Evolutionary conservation across 2,113 vertebrate species (phyloP), one percentile per base, ranked within the genome.

Genomic region (Glaucomys volans): DNA sequence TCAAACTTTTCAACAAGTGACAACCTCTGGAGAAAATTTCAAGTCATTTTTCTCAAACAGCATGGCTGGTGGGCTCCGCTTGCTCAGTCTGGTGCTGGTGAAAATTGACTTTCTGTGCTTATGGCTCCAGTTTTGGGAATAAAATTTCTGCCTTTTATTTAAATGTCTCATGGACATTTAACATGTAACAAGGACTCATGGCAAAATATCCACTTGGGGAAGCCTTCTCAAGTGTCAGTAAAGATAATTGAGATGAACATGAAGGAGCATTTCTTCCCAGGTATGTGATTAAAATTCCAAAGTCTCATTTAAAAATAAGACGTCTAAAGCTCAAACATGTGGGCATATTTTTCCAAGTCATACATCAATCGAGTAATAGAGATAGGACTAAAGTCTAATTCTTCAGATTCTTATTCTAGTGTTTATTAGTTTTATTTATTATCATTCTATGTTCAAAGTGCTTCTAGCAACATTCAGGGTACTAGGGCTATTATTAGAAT

Each of bases 1-100:
- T 96, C 87, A 85, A 66, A 90, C 59, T 94, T 96, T 97, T 94
- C 91, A 96, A 50, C 75, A 90, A 90, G 40, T 91, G 44, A 37
- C 16, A 4, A 92, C 42, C 47, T 80, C 62, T 92, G 88, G 88
- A 92, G 91, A 91, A n/a, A 59, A 32, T 18, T n/a, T 28, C 4
- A 8, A 37, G 42, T 93, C 44, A 20, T 30, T 90, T 90, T 89
- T 82, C 64, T 67, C n/a, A 74, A 72, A 64, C 59, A 85, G 30
- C 0, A 11, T 85, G 85, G 87, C 52, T 88, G 91, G 87, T 52
- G 14, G 44, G 13, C 13, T 16, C 66, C 66, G 14, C 8, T 13
- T 30, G 2, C 32, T 32, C 30, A 67, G 8, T 77, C n/a, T 57
- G 26, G 47, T 79, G 62, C 37, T 76, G 52, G 59, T 42, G 20